Evolutionary conservation across 2,888 invertebrate genomes (phyloP).

Genomic region (Parnassius glacialis): DNA sequence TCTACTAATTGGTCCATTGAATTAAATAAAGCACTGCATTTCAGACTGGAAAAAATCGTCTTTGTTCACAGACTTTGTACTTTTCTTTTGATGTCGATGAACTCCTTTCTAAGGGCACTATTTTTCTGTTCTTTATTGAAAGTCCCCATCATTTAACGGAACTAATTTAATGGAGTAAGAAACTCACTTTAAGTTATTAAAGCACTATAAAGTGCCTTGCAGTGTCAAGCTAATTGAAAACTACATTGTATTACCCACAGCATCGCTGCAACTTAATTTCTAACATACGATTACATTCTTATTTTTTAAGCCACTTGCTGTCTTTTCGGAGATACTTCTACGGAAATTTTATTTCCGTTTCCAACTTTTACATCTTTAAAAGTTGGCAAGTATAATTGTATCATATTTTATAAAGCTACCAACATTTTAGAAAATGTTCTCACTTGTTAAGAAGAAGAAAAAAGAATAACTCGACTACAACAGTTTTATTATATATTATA

Average conservation of each 20-base stretch:
- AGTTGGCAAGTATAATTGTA: slow-evolving; percentile 12
- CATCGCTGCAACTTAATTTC: slow-evolving; percentile 22
- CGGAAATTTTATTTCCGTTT: slow-evolving; percentile 16
- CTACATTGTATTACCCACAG: slow-evolving; percentile 46
- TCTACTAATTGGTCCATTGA: slow-evolving; percentile 1
- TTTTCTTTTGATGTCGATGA: slow-evolving; percentile 15
- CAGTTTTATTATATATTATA: no score
- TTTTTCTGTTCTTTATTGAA: slow-evolving; percentile 27
- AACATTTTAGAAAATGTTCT: no score
- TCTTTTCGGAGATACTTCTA: slow-evolving; percentile 5
- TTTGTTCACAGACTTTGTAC: slow-evolving; percentile 4
- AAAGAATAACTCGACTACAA: no score
- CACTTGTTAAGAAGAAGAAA: no score
- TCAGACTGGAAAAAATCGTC: not conserved
- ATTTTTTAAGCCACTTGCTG: slow-evolving; percentile 10
- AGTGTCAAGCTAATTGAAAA: slow-evolving; percentile 66
- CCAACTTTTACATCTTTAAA: slow-evolving; percentile 13
- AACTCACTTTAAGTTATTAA: slow-evolving; percentile 69
- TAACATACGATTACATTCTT: slow-evolving; percentile 22
- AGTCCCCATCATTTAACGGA: slow-evolving; percentile 32
- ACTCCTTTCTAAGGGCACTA: slow-evolving; percentile 12
- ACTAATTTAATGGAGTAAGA: slow-evolving; percentile 52
- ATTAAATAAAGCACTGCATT: no score
- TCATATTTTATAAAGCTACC: not conserved
- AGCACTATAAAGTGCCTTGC: slow-evolving; percentile 57